These are phyloP conservation scores for Listronotus bonariensis DNA, from an alignment of 1,140 invertebrate species.

Conservation along the genomic window DNA sequence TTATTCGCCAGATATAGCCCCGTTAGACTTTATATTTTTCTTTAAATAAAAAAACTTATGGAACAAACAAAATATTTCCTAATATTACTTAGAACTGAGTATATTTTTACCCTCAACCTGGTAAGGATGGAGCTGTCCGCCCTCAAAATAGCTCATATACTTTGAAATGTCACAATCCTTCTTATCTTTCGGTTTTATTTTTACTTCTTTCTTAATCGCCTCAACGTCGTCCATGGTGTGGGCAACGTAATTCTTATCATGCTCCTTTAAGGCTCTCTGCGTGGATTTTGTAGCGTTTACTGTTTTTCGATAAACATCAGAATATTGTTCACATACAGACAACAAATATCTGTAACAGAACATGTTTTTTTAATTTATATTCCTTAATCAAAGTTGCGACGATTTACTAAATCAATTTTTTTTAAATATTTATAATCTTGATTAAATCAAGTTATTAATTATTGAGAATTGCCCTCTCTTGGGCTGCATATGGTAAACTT, in stretches of 20 bases:
- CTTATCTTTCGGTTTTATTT: slow-evolving; percentile 5
- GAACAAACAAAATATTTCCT: no score
- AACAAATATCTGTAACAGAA: slow-evolving; percentile 13
- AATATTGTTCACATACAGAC: slow-evolving; percentile 13
- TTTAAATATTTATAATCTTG: no score
- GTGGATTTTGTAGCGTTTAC: neutral
- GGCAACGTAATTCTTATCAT: neutral
- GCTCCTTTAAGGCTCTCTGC: neutral
- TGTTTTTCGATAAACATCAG: slow-evolving; percentile 14
- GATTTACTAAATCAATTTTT: no score
- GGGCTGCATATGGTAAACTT: no score
- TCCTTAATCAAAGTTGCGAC: no score
- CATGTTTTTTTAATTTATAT: neutral
- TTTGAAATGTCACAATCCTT: slow-evolving; percentile 22
- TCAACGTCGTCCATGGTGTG: slow-evolving; percentile 7
- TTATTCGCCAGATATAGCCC: no score
- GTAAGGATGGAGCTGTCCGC: slow-evolving; percentile 27
- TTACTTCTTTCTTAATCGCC: neutral
- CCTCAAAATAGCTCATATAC: slow-evolving; percentile 29
- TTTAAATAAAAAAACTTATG: no score
- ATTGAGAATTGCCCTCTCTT: no score
- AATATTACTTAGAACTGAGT: no score
- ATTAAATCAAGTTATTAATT: no score
- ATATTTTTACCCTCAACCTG: neutral
- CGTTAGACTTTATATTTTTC: no score